Base-by-base conservation (phyloP, 1,140 invertebrate species). In the Aphelenchoides fujianensis region DNA sequence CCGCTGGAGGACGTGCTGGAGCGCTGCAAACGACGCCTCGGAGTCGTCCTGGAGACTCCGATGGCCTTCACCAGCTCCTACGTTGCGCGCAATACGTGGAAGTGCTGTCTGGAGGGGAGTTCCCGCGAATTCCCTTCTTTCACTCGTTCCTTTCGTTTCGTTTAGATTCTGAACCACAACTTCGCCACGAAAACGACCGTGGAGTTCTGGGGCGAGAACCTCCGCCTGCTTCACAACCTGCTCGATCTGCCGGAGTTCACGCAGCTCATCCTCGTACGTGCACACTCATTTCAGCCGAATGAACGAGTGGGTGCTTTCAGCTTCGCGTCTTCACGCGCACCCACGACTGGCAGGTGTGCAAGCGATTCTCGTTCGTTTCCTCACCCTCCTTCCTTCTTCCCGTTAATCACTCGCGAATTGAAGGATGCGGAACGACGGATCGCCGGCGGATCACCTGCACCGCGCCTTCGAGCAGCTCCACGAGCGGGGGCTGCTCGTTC, bases 191-290 rank as follows among this genome's bases (percentile, higher is more conserved):
- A 59, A 31, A 27, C 3, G 23, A 55, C 16, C 34, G 19, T 12
- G 9, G 36, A 28, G 3, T 74, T 70, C 48, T 74, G 73, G 73
- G 73, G 73, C n/a, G 67, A 74, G 41, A 36, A 54, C 35, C 61
- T 74, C 2, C 69, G 73, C 27, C 19, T 12, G 12, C 3, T 74
- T 31, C 36, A 68, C 23, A 52, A 37, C 32, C 57, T 74, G 3
- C 23, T 76, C 19, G 61, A 37, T n/a, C 23, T 37, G 2, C 34
- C 74, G 3, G 64, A 61, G 27, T 31, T 35, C 28, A 61, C 62
- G 9, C 73, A 74, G 9, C 62, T 76, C 30, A 35, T 74, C 19
- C 64, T 76, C 16, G 54, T 59, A 23, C 53, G n/a, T n/a, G n/a
- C n/a, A n/a, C n/a, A n/a, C n/a, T n/a, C n/a, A n/a, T n/a, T n/a